These are phyloP conservation scores for Brachypterus glaber DNA, from an alignment of 2,888 invertebrate genomes.

Conservation along the genomic window DNA sequence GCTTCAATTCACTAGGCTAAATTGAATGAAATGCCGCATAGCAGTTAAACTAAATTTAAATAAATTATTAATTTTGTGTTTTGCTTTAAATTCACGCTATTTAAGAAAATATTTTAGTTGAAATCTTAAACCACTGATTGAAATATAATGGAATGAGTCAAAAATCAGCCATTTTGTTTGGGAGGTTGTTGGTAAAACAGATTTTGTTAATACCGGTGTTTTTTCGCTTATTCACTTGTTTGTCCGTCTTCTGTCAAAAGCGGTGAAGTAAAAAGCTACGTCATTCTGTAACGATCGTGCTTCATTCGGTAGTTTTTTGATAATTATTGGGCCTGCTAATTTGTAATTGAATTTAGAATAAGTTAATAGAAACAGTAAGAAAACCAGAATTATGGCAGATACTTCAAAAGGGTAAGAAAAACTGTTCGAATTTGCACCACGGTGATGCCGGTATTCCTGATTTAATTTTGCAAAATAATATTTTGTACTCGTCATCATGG, in stretches of 20 bases:
- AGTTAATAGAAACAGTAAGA: slow-evolving; percentile 16
- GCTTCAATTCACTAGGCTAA: too few relatives aligned
- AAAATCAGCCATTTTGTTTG: too few relatives aligned
- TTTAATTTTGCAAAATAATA: slow-evolving; percentile 11
- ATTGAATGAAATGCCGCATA: too few relatives aligned
- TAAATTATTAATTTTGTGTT: too few relatives aligned
- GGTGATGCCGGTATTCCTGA: slow-evolving; percentile 21
- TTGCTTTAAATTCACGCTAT: too few relatives aligned
- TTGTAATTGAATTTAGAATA: slow-evolving; percentile 19
- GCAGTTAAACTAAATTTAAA: too few relatives aligned
- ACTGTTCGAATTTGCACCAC: slow-evolving; percentile 8
- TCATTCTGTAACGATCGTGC: slow-evolving; percentile 36
- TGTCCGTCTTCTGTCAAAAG: slow-evolving; percentile 25
- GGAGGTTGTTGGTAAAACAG: too few relatives aligned
- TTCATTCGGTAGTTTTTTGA: slow-evolving; percentile 19
- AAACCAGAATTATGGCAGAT: slow-evolving; percentile 27
- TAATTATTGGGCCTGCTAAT: slow-evolving; percentile 7
- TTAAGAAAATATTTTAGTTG: too few relatives aligned
- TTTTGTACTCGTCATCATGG: slow-evolving; percentile 36
- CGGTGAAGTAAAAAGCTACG: slow-evolving; percentile 32
- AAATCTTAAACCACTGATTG: too few relatives aligned
- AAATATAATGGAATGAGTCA: too few relatives aligned
- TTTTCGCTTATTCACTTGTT: slow-evolving; percentile 15
- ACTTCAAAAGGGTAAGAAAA: slow-evolving; percentile 33
- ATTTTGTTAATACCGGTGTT: slow-evolving; percentile 3